Evolutionary conservation across 2,113 vertebrate genomes (phyloP), one percentile per base, ranked within the genome.

Genomic region (Dasypus novemcinctus): DNA sequence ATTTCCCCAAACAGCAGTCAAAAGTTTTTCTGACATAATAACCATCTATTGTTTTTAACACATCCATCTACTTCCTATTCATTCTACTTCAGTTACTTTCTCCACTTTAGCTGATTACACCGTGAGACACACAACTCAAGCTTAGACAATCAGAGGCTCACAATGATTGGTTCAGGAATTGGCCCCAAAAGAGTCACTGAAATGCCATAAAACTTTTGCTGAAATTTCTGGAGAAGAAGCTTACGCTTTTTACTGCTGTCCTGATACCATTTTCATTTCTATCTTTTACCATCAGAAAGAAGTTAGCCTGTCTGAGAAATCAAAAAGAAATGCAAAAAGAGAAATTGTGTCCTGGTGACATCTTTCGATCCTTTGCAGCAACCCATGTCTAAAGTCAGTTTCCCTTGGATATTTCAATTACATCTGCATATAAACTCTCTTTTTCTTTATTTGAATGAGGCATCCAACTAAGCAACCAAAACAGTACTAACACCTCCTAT

Each of bases 241-340:
- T 43, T 87, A 57, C 64, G 61, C 6, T 93, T 95, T 87, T 85
- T 36, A 80, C 57, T 69, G 12, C 41, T 38, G 1, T 43, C 82
- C 29, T 89, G 69, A 41, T 72, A 52, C 9, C 78, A 69, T 7
- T 49, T 49, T 86, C 80, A 82, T 43, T 95, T 83, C 49, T 81
- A 10, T 80, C 92, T 94, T 87, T 88, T 83, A 83, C 81, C 76
- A 95, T 49, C 81, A 94, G 80, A 96, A 81, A 94, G 80, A 96
- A 81, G 81, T 83, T 57, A 87, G 75, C 15, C 52, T 80, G 54
- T 76, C 76, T 75, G n/a, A 94, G 54, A 94, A 91, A 41, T 23
- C 36, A 93, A 79, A 4, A 64, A 74, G 29, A 69, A 57, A 93
- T 23, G 31, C 23, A 46, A 49, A 95, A 57, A 78, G 8, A 91